These are phyloP conservation scores for Teinopalpus imperialis DNA, from an alignment of 2,888 invertebrate genomes.

Conservation along the genomic window DNA sequence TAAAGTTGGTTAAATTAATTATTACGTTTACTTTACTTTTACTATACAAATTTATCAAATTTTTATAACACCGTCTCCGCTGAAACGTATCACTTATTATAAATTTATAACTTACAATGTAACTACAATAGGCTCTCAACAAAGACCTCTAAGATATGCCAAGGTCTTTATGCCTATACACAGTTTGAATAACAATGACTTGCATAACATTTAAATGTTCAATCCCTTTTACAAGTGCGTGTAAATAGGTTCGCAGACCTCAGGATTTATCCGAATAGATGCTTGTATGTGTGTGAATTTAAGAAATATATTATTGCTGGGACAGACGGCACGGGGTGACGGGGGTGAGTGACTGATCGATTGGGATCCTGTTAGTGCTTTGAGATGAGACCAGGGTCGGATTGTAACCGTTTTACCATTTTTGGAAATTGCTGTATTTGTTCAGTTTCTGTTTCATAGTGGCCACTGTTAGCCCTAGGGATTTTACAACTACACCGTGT, in stretches of 20 bases:
- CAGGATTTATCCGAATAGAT: not conserved
- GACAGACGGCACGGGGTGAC: constrained; percentile 44
- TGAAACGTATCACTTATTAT: too few relatives aligned
- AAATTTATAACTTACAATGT: not conserved
- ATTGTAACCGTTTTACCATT: constrained; percentile 22
- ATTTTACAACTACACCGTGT: too few relatives aligned
- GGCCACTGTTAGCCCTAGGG: too few relatives aligned
- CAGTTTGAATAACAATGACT: constrained; percentile 23
- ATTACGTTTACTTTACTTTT: too few relatives aligned
- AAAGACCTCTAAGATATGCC: constrained; percentile 22
- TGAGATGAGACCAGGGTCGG: constrained; percentile 39
- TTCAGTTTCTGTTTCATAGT: too few relatives aligned
- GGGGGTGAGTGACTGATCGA: constrained; percentile 59
- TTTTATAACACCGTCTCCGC: too few relatives aligned
- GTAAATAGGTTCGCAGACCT: constrained; percentile 26
- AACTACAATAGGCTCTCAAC: constrained; percentile 12
- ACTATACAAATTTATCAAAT: too few relatives aligned
- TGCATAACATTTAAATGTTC: constrained; percentile 24
- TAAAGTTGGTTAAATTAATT: too few relatives aligned
- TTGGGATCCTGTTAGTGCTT: constrained; percentile 62
- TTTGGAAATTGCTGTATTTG: too few relatives aligned
- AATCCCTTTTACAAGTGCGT: constrained; percentile 5
- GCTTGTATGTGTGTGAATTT: constrained; percentile 18
- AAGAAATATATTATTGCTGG: constrained; percentile 47
- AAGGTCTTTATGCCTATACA: constrained; percentile 20